Conservation (phyloP, 2,113 vertebrate genomes). For the Engystomops pustulosus region DNA sequence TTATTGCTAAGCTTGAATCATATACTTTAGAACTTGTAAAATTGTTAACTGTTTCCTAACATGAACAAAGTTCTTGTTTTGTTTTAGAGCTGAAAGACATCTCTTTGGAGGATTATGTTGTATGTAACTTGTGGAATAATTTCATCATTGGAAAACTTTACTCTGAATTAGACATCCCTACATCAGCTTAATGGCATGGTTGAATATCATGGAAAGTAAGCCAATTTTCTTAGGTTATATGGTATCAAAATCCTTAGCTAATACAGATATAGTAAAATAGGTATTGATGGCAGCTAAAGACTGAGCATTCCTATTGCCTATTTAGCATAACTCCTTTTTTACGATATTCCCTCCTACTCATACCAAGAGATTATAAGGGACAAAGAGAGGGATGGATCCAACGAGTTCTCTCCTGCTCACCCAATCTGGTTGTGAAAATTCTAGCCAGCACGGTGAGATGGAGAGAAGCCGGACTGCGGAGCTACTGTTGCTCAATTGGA, state of each 20-base stretch:
- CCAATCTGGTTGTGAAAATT: too few relatives aligned
- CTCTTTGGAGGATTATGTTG: not conserved
- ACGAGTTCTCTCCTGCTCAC: too few relatives aligned
- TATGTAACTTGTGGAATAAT: too few relatives aligned
- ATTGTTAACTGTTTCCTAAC: not conserved
- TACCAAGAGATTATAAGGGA: not conserved
- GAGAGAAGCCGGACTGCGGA: too few relatives aligned
- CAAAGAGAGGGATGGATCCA: too few relatives aligned
- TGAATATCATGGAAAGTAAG: not conserved
- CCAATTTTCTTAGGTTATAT: not conserved
- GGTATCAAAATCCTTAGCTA: not conserved
- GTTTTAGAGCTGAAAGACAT: not conserved
- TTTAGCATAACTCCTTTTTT: not conserved
- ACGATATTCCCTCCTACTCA: not conserved
- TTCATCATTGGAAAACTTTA: not conserved
- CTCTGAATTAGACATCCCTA: not conserved
- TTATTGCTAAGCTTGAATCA: conserved; percentile 20
- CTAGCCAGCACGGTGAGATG: too few relatives aligned
- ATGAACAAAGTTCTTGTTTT: not conserved
- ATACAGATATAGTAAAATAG: not conserved
- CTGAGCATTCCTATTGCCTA: not conserved
- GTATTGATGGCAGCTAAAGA: not conserved
- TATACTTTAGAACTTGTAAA: not conserved
- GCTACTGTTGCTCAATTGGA: too few relatives aligned
- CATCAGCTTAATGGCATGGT: not conserved